phyloP scores from a whole-genome alignment of 2,888 invertebrate genomes.

The Volucella bombylans region DNA sequence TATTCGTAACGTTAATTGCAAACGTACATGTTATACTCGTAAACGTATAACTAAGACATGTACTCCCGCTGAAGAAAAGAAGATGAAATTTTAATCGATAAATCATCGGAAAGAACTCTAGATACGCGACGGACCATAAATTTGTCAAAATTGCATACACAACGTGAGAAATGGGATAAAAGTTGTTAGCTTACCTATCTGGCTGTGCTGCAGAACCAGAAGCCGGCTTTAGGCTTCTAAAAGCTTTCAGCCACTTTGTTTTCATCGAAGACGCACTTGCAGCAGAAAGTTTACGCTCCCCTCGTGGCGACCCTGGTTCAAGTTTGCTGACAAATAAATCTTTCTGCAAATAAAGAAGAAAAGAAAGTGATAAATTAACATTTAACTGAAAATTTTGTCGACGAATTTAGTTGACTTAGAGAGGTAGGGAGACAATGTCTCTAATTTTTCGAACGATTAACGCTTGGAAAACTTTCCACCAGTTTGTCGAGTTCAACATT shows the following conservation, averaged over 20 bases:
- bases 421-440: conserved; percentile 10
- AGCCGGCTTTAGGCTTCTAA: conserved; percentile 95
- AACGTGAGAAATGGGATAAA: conserved; percentile 27
- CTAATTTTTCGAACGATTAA: conserved; percentile 60
- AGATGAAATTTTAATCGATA: conserved; percentile 48
- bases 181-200: conserved; percentile 85
- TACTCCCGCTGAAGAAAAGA: neutral
- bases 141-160: conserved; percentile 48
- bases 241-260: conserved; percentile 98
- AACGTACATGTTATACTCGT: conserved; percentile 34
- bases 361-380: conserved; percentile 31
- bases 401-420: neutral
- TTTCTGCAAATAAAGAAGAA: conserved; percentile 85
- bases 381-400: neutral
- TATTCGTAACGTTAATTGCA: conserved; percentile 44
- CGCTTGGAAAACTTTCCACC: conserved; percentile 59
- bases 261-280: conserved; percentile 95
- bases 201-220: conserved; percentile 84
- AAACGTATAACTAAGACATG: conserved; percentile 43
- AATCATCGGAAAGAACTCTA: conserved; percentile 37
- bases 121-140: conserved; percentile 21
- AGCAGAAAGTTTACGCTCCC: conserved; percentile 92
- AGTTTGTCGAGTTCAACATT: conserved; percentile 39
- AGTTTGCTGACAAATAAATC: conserved; percentile 91
- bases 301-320: conserved; percentile 86